Evolutionary conservation across 2,888 invertebrate species (phyloP), one percentile per base, ranked within the genome.

Genomic region (Amblyteles armatorius): DNA sequence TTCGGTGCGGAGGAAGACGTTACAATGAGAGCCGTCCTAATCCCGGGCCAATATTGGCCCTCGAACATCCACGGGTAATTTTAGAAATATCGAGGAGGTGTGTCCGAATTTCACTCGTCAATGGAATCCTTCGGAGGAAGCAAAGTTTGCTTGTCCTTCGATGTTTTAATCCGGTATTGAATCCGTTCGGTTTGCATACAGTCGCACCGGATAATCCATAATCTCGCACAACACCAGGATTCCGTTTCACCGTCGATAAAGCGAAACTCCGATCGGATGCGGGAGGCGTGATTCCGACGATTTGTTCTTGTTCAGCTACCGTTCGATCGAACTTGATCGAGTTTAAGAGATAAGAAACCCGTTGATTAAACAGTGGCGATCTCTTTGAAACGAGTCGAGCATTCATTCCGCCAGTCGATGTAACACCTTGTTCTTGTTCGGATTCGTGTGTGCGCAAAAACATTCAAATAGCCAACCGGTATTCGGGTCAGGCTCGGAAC

Each of bases 31-130:
- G 40, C 71, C 48, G 44, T 73, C 69, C 71, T 84, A 85, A 84
- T 84, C 84, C 74, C 36, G 36, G 48, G 72, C 50, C 72, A 84
- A 85, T 78, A 76, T 86, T 83, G 69, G 55, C 55, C 76, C 72
- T 57, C 13, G 22, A 71, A 81, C 44, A 26, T n/a, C 36, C 13
- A 55, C 78, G 19, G 74, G 69, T 52, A 29, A 19, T 60, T 72
- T 68, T 78, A 50, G 22, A 33, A 40, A 77, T 77, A 57, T 48
- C 26, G n/a, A 33, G 52, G 36, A 52, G 63, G 16, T 60, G 67
- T 19, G 52, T 44, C 13, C 13, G 63, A 63, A 69, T 78, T 81
- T 73, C 7, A 72, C 50, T 74, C 72, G 72, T 67, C 60, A 6
- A 6, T 26, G 6, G 16, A 44, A 40, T 9, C 26, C 69, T 65